Evolutionary conservation across 2,888 invertebrate genomes (phyloP), one percentile per base, ranked within the genome.

Genomic region (Andrena haemorrhoa): DNA sequence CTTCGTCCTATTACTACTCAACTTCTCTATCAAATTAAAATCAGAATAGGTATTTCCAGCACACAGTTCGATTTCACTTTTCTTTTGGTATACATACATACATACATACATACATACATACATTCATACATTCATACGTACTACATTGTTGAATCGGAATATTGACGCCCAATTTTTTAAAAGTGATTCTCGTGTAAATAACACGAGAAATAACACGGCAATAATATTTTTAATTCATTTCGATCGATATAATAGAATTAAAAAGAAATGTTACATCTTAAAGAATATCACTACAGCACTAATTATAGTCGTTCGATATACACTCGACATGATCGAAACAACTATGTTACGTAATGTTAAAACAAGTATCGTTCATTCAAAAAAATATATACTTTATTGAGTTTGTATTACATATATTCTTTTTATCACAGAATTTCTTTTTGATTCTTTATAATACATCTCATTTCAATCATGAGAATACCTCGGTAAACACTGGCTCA

Each of bases 361-460:
- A 12, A 72, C 60, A 47, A 79, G 16, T 26, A 65, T 1, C 51
- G 49, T 74, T 77, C 60, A 75, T 70, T 63, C 66, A 56, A 75
- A 86, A 87, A 85, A 82, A 90, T 79, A 86, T 87, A 89, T 91
- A 90, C 88, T 91, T 90, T 89, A 90, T 91, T 91, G 84, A 85
- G 86, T 88, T 85, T 64, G 71, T 82, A 82, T 88, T 86, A 88
- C 49, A 72, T 75, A 82, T 82, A 80, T 83, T 83, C 66, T 84
- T 73, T 86, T 72, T 84, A 88, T 89, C 82, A 89, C 88, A 90
- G 86, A 77, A 73, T 72, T 51, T 47, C 51, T 58, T 60, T 75
- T 76, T 61, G 7, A 80, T 81, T 53, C 75, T 51, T 73, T 35
- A 7, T 41, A 51, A 68, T 26, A 41, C 7, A 35, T 49, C 61